Evolutionary conservation across 92 coral and sea anemone species (phyloP).

Genomic region (Meandrina meandrites): DNA sequence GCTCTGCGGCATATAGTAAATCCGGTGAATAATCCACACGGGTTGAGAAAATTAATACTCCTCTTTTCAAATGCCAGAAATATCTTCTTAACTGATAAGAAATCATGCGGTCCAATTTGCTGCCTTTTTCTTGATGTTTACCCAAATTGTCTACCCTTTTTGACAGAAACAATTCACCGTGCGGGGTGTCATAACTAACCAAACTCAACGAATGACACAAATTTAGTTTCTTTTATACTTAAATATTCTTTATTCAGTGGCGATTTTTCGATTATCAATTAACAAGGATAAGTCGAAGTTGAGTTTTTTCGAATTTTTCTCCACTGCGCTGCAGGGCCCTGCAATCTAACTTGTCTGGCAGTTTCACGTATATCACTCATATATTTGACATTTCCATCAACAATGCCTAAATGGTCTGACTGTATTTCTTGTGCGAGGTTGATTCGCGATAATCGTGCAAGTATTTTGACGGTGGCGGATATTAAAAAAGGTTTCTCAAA

Average conservation of each 20-base stretch:
- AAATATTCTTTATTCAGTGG: background rate
- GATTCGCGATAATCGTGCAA: background rate
- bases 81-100: constrained; percentile 5
- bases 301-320: background rate
- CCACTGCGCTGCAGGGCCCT: no score
- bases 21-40: background rate
- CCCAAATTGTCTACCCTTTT: background rate
- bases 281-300: background rate
- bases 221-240: background rate
- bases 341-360: background rate
- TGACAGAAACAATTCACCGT: background rate
- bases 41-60: background rate
- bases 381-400: constrained; percentile 33
- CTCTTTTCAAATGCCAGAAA: constrained; percentile 11
- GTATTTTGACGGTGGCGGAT: background rate
- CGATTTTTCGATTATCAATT: no score
- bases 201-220: background rate
- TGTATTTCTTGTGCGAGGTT: background rate
- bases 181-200: background rate
- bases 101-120: background rate
- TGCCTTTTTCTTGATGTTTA: background rate
- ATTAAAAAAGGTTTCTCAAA: background rate
- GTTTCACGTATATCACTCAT: background rate
- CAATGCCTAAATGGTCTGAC: background rate
- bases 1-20: background rate